phyloP scores from a whole-genome alignment of 2,888 invertebrate species.

The Acanthosepion lycidas region DNA sequence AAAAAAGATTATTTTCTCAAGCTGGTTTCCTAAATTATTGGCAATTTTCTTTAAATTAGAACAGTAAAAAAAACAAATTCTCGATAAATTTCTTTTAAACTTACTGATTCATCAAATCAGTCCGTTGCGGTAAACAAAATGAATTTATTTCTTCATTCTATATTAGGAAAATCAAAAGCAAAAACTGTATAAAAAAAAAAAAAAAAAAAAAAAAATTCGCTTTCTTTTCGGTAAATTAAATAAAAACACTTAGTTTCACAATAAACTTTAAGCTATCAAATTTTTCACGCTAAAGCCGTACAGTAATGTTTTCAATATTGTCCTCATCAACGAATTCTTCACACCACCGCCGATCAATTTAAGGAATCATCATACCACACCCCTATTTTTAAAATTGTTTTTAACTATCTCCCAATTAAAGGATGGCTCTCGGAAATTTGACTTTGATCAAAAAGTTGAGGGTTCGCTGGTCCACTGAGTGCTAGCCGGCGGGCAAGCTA shows the following conservation, averaged over 20 bases:
- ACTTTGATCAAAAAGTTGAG: conserved; percentile 20
- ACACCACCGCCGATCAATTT: neutral
- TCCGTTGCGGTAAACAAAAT: neutral
- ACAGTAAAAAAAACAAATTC: neutral
- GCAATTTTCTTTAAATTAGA: neutral
- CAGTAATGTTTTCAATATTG: neutral
- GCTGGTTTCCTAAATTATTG: neutral
- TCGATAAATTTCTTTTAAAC: neutral
- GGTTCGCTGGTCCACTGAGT: conserved; percentile 7
- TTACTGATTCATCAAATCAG: neutral
- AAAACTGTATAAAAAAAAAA: neutral
- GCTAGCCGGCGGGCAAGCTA: neutral
- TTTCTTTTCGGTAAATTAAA: neutral
- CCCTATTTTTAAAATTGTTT: neutral
- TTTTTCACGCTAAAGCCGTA: neutral
- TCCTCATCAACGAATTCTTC: neutral
- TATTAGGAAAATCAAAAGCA: neutral
- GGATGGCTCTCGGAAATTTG: neutral
- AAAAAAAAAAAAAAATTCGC: neutral
- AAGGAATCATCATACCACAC: neutral
- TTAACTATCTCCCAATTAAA: conserved; percentile 33
- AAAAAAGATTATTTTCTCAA: neutral
- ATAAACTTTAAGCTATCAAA: neutral
- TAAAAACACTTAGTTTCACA: neutral
- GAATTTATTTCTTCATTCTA: neutral